phyloP scores from a whole-genome alignment of 2,113 vertebrate genomes.

The Pitta sordida region DNA sequence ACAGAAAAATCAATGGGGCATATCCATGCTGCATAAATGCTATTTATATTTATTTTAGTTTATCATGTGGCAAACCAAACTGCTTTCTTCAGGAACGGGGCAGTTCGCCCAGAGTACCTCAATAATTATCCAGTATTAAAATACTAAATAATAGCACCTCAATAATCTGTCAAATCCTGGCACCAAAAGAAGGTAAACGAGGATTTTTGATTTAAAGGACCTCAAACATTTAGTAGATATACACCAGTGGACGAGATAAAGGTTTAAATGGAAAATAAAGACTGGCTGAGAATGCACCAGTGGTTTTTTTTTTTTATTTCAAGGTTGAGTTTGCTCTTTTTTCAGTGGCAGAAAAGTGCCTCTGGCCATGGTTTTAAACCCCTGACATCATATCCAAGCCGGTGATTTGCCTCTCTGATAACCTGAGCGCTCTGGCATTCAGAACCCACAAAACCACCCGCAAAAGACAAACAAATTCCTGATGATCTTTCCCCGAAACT shows the following conservation, averaged over 20 bases:
- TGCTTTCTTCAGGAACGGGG: neutral
- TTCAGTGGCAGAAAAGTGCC: neutral
- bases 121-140: neutral
- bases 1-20: neutral
- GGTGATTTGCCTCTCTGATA: neutral
- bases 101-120: neutral
- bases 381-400: neutral
- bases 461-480: neutral
- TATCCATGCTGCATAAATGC: neutral
- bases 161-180: neutral
- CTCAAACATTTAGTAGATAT: neutral
- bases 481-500: neutral
- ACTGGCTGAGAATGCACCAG: neutral
- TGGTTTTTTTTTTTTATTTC: neutral
- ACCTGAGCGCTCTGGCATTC: accelerated
- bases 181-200: too few relatives aligned
- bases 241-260: accelerated
- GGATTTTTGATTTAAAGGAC: neutral
- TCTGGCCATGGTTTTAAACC: neutral
- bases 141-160: neutral
- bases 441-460: neutral
- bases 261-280: neutral
- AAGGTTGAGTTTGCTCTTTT: neutral
- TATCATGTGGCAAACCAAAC: neutral
- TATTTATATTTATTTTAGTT: neutral